Percentiles rank a stretch among this genome's conserved stretches.
Evolutionary conservation across 2,888 invertebrate species (phyloP).

Genomic region (Drosophila borborema): DNA sequence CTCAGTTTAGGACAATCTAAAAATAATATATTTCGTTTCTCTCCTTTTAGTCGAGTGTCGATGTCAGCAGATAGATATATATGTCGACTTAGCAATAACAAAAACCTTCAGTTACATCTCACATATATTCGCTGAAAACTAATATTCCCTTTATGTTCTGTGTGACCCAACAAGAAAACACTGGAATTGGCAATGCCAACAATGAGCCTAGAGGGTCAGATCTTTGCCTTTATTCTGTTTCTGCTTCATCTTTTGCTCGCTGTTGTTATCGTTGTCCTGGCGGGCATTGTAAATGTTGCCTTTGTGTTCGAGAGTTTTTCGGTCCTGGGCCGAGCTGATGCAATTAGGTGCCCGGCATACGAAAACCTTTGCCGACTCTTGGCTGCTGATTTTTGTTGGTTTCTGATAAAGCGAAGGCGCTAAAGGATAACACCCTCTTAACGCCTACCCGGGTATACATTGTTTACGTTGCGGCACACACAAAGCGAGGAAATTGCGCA

Average conservation of each 20-base stretch:
- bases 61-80: too few species aligned
- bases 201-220: conserved; percentile 48
- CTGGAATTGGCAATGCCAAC: conserved; percentile 53
- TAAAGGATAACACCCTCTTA: conserved; percentile 84
- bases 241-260: conserved; percentile 13
- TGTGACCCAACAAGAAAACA: conserved; percentile 1
- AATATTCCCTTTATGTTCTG: not conserved
- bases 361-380: conserved; percentile 27
- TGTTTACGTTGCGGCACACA: conserved; percentile 51
- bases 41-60: too few species aligned
- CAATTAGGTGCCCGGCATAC: conserved; percentile 74
- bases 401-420: conserved; percentile 76
- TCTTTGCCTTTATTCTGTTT: conserved; percentile 30
- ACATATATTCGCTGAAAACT: not conserved
- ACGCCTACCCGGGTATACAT: conserved; percentile 68
- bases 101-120: not conserved
- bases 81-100: too few species aligned
- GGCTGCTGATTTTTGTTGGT: conserved; percentile 49
- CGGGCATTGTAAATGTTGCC: conserved; percentile 68
- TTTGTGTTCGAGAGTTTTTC: conserved; percentile 48
- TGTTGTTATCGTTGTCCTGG: conserved; percentile 48
- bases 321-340: conserved; percentile 55
- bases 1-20: too few species aligned
- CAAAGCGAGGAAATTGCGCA: conserved; percentile 41
- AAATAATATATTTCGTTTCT: too few species aligned